phyloP scores from a whole-genome alignment of 2,888 invertebrate species.

The Drosophila buzzatii region DNA sequence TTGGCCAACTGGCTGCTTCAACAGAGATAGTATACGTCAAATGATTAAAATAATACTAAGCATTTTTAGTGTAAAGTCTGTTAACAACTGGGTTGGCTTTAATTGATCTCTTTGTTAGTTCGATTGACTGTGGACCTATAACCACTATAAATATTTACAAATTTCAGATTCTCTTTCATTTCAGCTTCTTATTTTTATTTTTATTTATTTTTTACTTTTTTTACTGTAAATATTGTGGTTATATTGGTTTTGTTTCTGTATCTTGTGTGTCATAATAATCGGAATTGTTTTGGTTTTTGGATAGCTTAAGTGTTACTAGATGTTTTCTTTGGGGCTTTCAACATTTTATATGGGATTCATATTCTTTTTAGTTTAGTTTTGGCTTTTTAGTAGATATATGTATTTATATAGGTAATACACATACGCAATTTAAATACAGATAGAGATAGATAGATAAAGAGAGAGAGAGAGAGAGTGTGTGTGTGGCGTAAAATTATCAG shows the following conservation, averaged over 20 bases:
- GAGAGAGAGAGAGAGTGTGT: background rate
- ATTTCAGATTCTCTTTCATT: background rate
- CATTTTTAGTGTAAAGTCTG: conserved; percentile 6
- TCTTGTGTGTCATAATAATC: conserved; percentile 10
- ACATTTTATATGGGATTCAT: conserved; percentile 27
- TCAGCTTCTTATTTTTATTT: background rate
- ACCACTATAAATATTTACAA: conserved; percentile 30
- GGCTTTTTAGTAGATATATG: background rate
- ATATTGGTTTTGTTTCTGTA: conserved; percentile 10
- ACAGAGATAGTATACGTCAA: background rate
- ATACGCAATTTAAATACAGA: conserved; percentile 62
- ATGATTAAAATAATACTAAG: conserved; percentile 18
- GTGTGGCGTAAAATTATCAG: conserved; percentile 49
- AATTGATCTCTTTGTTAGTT: conserved; percentile 3
- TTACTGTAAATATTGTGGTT: conserved; percentile 6
- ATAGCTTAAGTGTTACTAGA: conserved; percentile 33
- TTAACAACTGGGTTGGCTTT: conserved; percentile 19
- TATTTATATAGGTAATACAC: conserved; percentile 39
- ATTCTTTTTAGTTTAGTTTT: background rate
- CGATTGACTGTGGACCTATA: conserved; percentile 8
- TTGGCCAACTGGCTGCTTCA: conserved; percentile 14
- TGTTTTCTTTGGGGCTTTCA: conserved; percentile 19
- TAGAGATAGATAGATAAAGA: background rate
- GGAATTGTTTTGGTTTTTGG: conserved; percentile 15
- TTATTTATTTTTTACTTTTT: background rate